A percentile compares a stretch with the other conserved stretches of the same genome.
phyloP scores from a whole-genome alignment of 2,888 invertebrate species.

The Neoaliturus tenellus region DNA sequence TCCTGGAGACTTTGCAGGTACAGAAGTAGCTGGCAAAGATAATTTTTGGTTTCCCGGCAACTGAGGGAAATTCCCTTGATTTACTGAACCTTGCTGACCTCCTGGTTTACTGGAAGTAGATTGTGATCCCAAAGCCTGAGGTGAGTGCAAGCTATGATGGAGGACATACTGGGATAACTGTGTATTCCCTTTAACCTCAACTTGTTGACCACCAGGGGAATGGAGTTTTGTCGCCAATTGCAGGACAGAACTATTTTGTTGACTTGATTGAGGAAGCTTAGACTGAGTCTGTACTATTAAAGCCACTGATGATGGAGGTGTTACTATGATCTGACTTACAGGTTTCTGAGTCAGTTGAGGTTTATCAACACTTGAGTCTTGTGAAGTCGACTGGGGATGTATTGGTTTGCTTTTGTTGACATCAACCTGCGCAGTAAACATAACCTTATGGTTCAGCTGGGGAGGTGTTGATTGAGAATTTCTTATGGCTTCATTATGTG shows the following conservation, averaged over 20 bases:
- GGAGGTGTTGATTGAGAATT: background rate
- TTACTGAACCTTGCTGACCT: background rate
- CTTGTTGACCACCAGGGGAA: constrained; percentile 19
- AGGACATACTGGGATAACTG: constrained; percentile 35
- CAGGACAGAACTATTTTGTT: constrained; percentile 9
- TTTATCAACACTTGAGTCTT: constrained; percentile 35
- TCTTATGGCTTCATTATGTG: background rate
- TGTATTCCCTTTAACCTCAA: constrained; percentile 11
- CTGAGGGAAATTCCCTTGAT: background rate
- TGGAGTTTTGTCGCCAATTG: constrained; percentile 27
- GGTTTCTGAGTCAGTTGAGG: background rate
- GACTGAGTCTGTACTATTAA: constrained; percentile 30
- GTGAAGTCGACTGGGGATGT: background rate
- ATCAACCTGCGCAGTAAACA: background rate
- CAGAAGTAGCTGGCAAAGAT: background rate
- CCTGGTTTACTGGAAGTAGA: background rate
- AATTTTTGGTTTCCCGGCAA: constrained; percentile 25
- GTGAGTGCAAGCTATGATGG: constrained; percentile 13
- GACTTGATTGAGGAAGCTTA: constrained; percentile 15
- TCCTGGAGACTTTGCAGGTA: constrained; percentile 15
- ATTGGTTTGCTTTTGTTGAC: background rate
- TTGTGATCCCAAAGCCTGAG: constrained; percentile 15
- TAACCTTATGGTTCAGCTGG: background rate
- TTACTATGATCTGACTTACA: constrained; percentile 21
- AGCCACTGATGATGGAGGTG: constrained; percentile 21